Evolutionary conservation across 1,140 invertebrate species (phyloP).

Genomic region (Euglossa dilemma): DNA sequence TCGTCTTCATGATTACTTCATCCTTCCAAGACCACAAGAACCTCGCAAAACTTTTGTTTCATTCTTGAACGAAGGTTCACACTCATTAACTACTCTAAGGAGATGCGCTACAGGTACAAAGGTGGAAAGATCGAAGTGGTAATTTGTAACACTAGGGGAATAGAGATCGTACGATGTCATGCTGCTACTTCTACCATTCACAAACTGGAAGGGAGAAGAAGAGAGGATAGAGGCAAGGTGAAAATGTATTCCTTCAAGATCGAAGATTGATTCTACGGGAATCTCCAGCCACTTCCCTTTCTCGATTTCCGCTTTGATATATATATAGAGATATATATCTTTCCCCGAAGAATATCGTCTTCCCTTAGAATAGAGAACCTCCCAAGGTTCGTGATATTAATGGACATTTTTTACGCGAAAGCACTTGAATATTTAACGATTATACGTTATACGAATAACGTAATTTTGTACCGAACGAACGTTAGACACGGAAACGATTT

Average conservation of each 20-base stretch:
- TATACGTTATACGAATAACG: too few species aligned
- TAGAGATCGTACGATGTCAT: constrained; percentile 52
- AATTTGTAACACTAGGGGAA: constrained; percentile 46
- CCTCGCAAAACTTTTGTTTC: not conserved
- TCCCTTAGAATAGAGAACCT: too few species aligned
- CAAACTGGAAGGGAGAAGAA: constrained; percentile 44
- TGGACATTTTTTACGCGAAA: too few species aligned
- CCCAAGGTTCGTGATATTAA: too few species aligned
- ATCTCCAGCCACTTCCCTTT: constrained; percentile 27
- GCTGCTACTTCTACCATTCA: constrained; percentile 66
- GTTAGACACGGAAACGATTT: too few species aligned
- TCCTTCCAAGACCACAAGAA: not conserved
- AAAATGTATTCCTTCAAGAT: constrained; percentile 26
- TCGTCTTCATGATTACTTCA: not conserved
- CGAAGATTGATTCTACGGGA: constrained; percentile 15
- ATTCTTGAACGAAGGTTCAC: constrained; percentile 6
- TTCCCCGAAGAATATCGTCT: not conserved
- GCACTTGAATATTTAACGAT: too few species aligned
- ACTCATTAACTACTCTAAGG: constrained; percentile 44
- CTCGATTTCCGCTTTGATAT: not conserved
- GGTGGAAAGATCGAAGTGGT: constrained; percentile 46
- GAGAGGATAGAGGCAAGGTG: constrained; percentile 28
- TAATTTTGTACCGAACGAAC: too few species aligned
- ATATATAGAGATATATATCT: not conserved
- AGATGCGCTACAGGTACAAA: constrained; percentile 55